phyloP scores from a whole-genome alignment of 2,888 invertebrate genomes.

The Orthosia gothica region DNA sequence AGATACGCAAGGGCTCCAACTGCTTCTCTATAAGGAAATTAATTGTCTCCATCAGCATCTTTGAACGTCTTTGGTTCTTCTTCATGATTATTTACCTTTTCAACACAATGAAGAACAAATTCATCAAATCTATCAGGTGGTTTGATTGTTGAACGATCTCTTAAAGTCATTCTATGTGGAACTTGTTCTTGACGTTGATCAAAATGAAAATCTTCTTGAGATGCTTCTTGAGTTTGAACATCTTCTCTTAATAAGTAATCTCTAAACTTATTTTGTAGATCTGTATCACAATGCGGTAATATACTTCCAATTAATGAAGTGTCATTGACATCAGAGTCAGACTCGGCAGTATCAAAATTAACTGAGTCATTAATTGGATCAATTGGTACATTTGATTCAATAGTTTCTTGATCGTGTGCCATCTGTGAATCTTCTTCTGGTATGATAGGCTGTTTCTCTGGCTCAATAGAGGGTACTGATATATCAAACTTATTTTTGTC shows the following conservation, averaged over 20 bases:
- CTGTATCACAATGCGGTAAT: background rate
- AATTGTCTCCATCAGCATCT: background rate
- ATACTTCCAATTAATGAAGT: background rate
- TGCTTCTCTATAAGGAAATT: background rate
- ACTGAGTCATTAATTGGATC: background rate
- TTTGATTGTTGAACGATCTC: background rate
- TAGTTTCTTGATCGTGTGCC: background rate
- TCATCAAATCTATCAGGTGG: background rate
- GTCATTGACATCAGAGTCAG: background rate
- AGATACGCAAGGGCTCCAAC: slow-evolving; percentile 1
- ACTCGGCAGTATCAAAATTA: slow-evolving; percentile 1
- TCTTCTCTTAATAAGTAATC: background rate
- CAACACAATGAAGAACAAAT: background rate
- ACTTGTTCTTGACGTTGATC: too few species aligned
- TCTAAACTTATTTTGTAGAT: background rate
- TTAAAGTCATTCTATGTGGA: background rate
- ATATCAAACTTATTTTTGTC: too few species aligned
- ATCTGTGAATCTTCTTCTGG: too few species aligned
- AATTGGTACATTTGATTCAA: too few species aligned
- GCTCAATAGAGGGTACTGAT: background rate
- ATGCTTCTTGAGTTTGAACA: background rate
- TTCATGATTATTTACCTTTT: too few species aligned
- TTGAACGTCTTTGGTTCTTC: too few species aligned
- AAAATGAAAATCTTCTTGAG: too few species aligned
- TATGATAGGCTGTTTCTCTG: background rate